phyloP scores from a whole-genome alignment of 2,888 invertebrate species.

The Brachynemurus nebulosus region DNA sequence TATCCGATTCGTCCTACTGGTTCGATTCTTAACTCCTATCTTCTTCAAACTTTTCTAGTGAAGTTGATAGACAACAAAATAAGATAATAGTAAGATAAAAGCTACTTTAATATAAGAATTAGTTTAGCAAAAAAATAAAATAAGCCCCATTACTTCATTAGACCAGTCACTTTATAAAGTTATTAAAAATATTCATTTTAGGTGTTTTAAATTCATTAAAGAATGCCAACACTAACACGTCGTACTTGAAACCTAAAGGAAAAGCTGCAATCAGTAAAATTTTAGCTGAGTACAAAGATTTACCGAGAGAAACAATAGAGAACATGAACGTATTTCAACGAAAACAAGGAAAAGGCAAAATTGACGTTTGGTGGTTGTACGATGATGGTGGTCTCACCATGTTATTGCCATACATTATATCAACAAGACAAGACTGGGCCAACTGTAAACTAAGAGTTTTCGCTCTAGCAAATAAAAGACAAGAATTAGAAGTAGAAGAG shows the following conservation, averaged over 20 bases:
- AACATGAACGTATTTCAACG: constrained; percentile 61
- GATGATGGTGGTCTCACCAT: constrained; percentile 84
- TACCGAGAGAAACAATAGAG: constrained; percentile 50
- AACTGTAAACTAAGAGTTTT: constrained; percentile 67
- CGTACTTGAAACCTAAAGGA: constrained; percentile 20
- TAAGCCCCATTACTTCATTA: too few relatives aligned
- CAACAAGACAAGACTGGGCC: constrained; percentile 62
- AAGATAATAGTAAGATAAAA: too few relatives aligned
- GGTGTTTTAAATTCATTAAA: not conserved
- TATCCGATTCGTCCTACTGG: too few relatives aligned
- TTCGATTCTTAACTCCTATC: too few relatives aligned
- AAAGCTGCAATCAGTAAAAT: constrained; percentile 21
- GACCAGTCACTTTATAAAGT: too few relatives aligned
- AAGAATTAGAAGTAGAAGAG: constrained; percentile 66
- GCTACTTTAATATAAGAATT: too few relatives aligned
- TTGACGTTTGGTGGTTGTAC: constrained; percentile 95
- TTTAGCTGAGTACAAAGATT: constrained; percentile 26
- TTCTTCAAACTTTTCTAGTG: too few relatives aligned
- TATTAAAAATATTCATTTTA: too few relatives aligned
- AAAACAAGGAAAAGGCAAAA: constrained; percentile 64
- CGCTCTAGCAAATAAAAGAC: constrained; percentile 65
- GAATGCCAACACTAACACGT: not conserved
- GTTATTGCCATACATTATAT: constrained; percentile 72
- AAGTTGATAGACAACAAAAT: too few relatives aligned
- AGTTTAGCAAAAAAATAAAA: too few relatives aligned